Base-by-base conservation (phyloP, 2,888 invertebrate genomes). In the Cyaniris semiargus region DNA sequence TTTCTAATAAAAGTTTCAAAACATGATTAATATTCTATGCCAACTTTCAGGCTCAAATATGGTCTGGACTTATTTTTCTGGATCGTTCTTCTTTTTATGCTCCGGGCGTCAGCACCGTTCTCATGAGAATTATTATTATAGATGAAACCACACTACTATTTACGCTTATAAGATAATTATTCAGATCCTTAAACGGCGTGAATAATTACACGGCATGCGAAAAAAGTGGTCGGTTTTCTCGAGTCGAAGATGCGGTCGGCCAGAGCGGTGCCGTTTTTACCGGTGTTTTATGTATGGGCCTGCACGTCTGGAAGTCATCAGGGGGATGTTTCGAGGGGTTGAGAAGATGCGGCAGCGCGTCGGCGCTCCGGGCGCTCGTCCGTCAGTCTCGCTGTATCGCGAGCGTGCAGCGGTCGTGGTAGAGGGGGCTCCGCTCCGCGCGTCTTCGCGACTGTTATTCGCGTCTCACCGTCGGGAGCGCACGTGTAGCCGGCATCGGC, bases 331-430 rank as follows among this genome's bases (percentile, higher is more conserved):
- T 81, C 80, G 85, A 85, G 84, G 88, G 89, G 90, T 89, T 87
- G 88, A 78, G 85, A 84, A 84, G 87, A 87, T 86, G 86, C 86
- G 85, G 83, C 84, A 81, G 79, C 78, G 81, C 81, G 81, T 81
- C 82, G 81, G 83, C 81, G 84, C 82, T 81, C 82, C 81, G 81
- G 77, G 80, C 80, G 79, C 76, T 79, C 81, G 82, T 80, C 85
- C 88, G 90, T 87, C 93, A 93, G 93, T 93, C 87, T 90, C 85
- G 90, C 90, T 86, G 89, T 88, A 87, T 88, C 88, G 85, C 84
- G 86, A 87, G 92, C 88, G 89, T 89, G 85, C 89, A 86, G 86
- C 90, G 90, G 90, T 89, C 88, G 94, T 88, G 76, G 81, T 79
- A 80, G 81, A 79, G 81, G 83, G 84, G 84, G 80, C 76, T 78